phyloP scores from a whole-genome alignment of 30 jellyfish, hydroid and myxozoan genomes.

The Chironex yamaguchii region DNA sequence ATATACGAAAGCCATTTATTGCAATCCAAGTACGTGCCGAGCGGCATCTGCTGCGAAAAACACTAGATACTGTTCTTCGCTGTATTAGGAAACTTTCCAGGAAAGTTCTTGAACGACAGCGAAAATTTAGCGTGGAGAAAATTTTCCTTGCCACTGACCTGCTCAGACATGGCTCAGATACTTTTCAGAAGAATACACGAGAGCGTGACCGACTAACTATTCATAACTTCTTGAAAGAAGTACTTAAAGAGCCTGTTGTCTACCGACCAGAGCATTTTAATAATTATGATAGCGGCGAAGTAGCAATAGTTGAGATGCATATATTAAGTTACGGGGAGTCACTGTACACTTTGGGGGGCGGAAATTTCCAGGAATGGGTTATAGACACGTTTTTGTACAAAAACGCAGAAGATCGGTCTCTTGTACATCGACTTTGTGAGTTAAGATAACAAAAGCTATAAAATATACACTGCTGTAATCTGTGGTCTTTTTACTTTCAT shows the following conservation, averaged over 20 bases:
- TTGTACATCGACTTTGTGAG: slow-evolving; percentile 72
- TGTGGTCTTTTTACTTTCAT: no score
- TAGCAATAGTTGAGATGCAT: slow-evolving; percentile 95
- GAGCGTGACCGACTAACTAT: slow-evolving; percentile 60
- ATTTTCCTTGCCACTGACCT: slow-evolving; percentile 88
- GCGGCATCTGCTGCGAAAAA: slow-evolving; percentile 71
- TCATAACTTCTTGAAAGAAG: slow-evolving; percentile 12
- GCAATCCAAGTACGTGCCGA: slow-evolving; percentile 93
- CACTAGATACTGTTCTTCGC: slow-evolving; percentile 52
- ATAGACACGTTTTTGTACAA: slow-evolving; percentile 75
- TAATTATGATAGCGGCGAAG: slow-evolving; percentile 85
- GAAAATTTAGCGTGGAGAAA: slow-evolving; percentile 23
- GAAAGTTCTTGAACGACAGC: slow-evolving; percentile 35
- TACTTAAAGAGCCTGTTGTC: slow-evolving; percentile 43
- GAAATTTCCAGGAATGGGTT: slow-evolving; percentile 94
- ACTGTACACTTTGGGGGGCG: slow-evolving; percentile 90
- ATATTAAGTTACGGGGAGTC: slow-evolving; percentile 95
- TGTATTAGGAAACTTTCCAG: slow-evolving; percentile 62
- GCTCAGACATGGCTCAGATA: slow-evolving; percentile 87
- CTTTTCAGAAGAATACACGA: slow-evolving; percentile 55
- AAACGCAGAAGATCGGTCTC: slow-evolving; percentile 83
- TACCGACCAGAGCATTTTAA: slow-evolving; percentile 71
- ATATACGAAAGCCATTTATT: slow-evolving; percentile 73
- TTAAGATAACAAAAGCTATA: neutral
- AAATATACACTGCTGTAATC: no score